Evolutionary conservation across 2,888 invertebrate species (phyloP).

Genomic region (Agonopterix subpropinquella): DNA sequence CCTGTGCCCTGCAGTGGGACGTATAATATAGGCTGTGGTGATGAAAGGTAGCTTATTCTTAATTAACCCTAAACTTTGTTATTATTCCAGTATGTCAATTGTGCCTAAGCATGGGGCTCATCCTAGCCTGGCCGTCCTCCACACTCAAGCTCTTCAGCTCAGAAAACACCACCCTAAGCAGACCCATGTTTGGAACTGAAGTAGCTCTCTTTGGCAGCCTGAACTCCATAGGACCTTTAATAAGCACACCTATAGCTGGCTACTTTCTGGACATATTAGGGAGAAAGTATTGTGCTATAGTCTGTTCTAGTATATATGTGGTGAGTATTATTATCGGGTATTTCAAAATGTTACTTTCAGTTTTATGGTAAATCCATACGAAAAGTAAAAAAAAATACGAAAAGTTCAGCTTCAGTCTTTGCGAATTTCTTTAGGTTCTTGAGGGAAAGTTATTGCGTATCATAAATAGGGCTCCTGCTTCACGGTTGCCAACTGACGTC

Average conservation of each 20-base stretch:
- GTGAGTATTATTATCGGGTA: constrained; percentile 24
- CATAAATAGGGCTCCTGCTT: too few relatives aligned
- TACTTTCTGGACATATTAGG: constrained; percentile 37
- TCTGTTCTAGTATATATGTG: constrained; percentile 28
- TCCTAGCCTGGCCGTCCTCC: constrained; percentile 51
- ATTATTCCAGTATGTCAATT: constrained; percentile 37
- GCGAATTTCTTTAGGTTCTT: too few relatives aligned
- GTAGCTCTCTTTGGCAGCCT: constrained; percentile 42
- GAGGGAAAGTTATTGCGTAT: too few relatives aligned
- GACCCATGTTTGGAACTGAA: constrained; percentile 45
- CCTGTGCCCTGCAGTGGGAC: too few relatives aligned
- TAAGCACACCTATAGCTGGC: constrained; percentile 36
- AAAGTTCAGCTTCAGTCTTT: too few relatives aligned
- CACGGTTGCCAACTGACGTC: too few relatives aligned
- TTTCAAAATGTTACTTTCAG: too few relatives aligned
- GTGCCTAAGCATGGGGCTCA: constrained; percentile 38
- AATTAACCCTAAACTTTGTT: too few relatives aligned
- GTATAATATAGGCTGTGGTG: too few relatives aligned
- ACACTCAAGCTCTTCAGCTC: constrained; percentile 44
- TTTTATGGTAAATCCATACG: too few relatives aligned
- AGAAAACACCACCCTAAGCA: constrained; percentile 39
- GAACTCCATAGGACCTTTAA: constrained; percentile 39
- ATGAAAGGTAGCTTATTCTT: too few relatives aligned
- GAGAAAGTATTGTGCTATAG: constrained; percentile 33
- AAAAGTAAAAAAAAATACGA: too few relatives aligned